Base-by-base conservation (phyloP, 2,888 invertebrate species). In the Tachystola acroxantha region DNA sequence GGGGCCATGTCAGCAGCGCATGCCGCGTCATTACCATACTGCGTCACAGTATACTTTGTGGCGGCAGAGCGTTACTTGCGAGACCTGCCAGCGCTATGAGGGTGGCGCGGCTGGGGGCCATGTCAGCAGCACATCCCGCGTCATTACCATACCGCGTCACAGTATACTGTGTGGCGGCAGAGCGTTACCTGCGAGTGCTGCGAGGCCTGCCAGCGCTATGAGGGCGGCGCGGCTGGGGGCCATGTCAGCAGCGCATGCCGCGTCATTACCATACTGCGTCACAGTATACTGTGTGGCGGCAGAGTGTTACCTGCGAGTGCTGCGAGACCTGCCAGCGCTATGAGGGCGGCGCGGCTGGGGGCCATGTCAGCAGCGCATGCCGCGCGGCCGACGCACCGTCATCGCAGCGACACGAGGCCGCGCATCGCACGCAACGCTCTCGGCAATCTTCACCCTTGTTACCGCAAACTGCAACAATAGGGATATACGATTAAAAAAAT, bases 1-100 rank as follows among this genome's bases (percentile, higher is more conserved):
- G 69, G 70, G 68, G 85, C 85, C 85, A 85, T 86, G 81, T 82
- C 85, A 85, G 81, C 82, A 76, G 64, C 73, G 72, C 85, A 80
- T 78, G 81, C 72, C 78, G 20, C 73, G 72, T n/a, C 85, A 80
- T 77, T 49, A 80, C 71, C 79, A 78, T 67, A 55, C 43, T 49
- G 55, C 43, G 50, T 55, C 58, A 65, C n/a, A n/a, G n/a, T n/a
- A n/a, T n/a, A n/a, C n/a, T n/a, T n/a, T n/a, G n/a, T n/a, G n/a
- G n/a, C n/a, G n/a, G n/a, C n/a, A n/a, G n/a, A n/a, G n/a, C n/a
- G n/a, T n/a, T n/a, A n/a, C n/a, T n/a, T n/a, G n/a, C n/a, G n/a
- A n/a, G n/a, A n/a, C n/a, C 16, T 16, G 3, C 16, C 6, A 6
- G 6, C 16, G 16, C 16, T 16, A 6, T 3, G 65, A 86, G 76